Base-by-base conservation (phyloP, 2,797 vertebrate genomes). In the Sebastes goodei region DNA sequence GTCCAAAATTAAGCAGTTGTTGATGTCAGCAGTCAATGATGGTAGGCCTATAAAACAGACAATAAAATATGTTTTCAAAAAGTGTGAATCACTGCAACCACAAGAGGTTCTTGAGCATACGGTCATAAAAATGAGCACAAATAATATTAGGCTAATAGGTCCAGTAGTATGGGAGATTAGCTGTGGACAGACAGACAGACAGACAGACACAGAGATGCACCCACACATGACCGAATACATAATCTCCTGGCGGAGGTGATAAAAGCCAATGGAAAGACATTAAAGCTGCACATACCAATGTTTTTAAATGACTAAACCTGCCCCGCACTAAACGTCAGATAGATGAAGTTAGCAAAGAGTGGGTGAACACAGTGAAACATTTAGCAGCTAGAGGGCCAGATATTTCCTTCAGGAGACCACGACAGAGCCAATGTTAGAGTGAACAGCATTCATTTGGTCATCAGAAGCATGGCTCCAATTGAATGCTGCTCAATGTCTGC, bases 111-210 rank as follows among this genome's bases (percentile, higher is more conserved):
- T 29, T 32, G 59, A 33, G 30, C 60, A 61, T 32, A 10, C 10
- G 0, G 15, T 62, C 0, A 12, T 0, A 35, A 35, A 33, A 35
- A 35, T 35, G 0, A 62, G 0, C 32, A n/a, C 7, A 33, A 0
- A 7, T 0, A 35, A 14, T n/a, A 35, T 14, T 4, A 4, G 30
- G 20, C 17, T 61, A 9, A 61, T 33, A n/a, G 60, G 15, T 60
- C 17, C 4, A 30, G 9, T 30, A n/a, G 30, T n/a, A n/a, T 3
- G 29, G 30, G 59, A 61, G 9, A 21, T 60, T 8, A 60, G 4
- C 27, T 10, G 15, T 60, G 15, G 10, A 32, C 20, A 10, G 60
- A 35, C 33, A 35, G 30, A 32, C 33, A 35, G 30, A 32, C 30
- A 61, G 60, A 32, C 7, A 30, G 25, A 55, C n/a, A 55, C 5